These are phyloP conservation scores for Caenorhabditis doughertyi DNA, from an alignment of 2,888 invertebrate species.

Conservation along the genomic window DNA sequence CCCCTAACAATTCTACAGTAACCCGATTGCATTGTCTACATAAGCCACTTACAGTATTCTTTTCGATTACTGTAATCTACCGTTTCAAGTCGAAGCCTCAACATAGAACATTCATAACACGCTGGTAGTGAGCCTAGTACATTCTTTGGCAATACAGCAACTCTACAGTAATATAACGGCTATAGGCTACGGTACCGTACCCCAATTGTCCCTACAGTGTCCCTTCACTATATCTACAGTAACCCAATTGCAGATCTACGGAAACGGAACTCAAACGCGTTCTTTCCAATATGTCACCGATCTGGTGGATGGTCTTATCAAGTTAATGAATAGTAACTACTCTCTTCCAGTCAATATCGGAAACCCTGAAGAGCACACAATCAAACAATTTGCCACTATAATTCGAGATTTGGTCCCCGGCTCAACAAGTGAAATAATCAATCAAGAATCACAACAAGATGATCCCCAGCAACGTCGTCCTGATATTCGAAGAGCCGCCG, in stretches of 20 bases:
- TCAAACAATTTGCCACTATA: slow-evolving; percentile 87
- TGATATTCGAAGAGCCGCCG: slow-evolving; percentile 92
- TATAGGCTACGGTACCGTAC: background rate
- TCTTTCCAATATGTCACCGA: slow-evolving; percentile 99
- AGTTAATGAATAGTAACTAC: slow-evolving; percentile 94
- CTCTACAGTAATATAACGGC: too few relatives aligned
- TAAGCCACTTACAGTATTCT: too few relatives aligned
- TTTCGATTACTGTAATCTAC: too few relatives aligned
- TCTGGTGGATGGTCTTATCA: slow-evolving; percentile 94
- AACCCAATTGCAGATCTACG: slow-evolving; percentile 84
- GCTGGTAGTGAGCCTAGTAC: too few relatives aligned
- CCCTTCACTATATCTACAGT: too few relatives aligned
- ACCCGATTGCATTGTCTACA: too few relatives aligned
- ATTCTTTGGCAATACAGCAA: too few relatives aligned
- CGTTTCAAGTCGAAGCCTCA: too few relatives aligned
- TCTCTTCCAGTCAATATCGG: slow-evolving; percentile 95
- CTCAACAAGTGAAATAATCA: slow-evolving; percentile 90
- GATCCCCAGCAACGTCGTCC: slow-evolving; percentile 96
- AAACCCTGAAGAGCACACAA: slow-evolving; percentile 97
- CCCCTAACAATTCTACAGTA: too few relatives aligned
- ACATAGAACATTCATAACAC: too few relatives aligned
- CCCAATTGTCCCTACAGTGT: background rate
- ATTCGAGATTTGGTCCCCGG: slow-evolving; percentile 86
- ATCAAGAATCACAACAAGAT: slow-evolving; percentile 92
- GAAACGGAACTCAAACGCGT: slow-evolving; percentile 87